Evolutionary conservation across 2,797 vertebrate species (phyloP), one percentile per base, ranked within the genome.

Genomic region (Microctenopoma lineatum): DNA sequence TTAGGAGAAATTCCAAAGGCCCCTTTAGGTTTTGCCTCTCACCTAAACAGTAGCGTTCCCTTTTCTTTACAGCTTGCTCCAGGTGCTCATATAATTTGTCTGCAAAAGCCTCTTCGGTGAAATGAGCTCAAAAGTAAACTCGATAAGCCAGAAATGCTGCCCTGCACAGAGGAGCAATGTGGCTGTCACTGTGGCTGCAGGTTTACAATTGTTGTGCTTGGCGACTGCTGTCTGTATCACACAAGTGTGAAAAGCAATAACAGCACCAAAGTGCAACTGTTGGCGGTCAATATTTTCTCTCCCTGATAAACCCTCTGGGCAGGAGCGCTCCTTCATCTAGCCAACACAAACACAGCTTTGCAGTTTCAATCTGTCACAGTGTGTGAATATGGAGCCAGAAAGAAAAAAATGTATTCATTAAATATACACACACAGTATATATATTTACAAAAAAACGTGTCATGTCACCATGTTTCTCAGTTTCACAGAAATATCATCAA

Each of bases 241-340:
- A 70, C 75, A 75, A 79, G 84, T 85, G 86, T 82, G 75, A 86
- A 88, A 89, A 85, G 87, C 87, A 88, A 89, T 80, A 85, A 87
- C 75, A 47, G 46, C 71, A 86, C 47, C 75, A 87, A 81, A 88
- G 87, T 80, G 84, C 75, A 90, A 85, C 75, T 80, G 76, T 79
- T 85, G 77, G 69, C 46, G 68, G 85, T 90, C 88, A 91, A 88
- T 89, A 86, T 87, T 83, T 82, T 68, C 79, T 76, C 79, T 83
- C 60, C 59, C 72, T 72, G 87, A 87, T 88, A 84, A 87, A 86
- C 71, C 80, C 75, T 83, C 80, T 75, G 86, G 86, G 82, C 84
- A 82, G 64, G 27, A 75, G 55, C 54, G 55, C 26, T 38, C 39
- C 73, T 46, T 50, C 44, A 2, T 56, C 68, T 25, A 56, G 83